Conservation (phyloP, 2,113 vertebrate species). For the Oenanthe oenanthe region DNA sequence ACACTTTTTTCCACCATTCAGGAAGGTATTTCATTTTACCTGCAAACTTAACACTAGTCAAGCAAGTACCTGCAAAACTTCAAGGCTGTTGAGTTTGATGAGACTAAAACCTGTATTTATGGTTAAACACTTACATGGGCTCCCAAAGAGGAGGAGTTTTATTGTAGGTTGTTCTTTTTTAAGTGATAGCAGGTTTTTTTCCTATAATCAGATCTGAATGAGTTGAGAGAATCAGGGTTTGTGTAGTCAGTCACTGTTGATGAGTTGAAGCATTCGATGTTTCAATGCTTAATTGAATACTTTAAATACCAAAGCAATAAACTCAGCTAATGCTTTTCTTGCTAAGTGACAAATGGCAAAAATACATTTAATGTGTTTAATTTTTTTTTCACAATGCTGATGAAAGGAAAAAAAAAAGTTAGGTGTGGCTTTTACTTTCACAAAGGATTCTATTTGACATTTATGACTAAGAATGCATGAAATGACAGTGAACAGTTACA, state of each 20-base stretch:
- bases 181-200: not conserved
- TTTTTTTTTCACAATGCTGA: not conserved
- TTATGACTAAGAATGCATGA: conserved; percentile 7
- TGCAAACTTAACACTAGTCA: not conserved
- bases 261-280: not conserved
- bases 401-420: not conserved
- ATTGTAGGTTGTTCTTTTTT: not conserved
- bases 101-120: not conserved
- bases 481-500: not conserved
- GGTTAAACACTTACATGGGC: not conserved
- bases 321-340: not conserved
- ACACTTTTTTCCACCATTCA: not conserved
- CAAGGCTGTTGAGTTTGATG: not conserved
- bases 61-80: not conserved
- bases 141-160: not conserved
- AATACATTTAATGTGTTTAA: not conserved
- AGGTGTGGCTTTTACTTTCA: not conserved
- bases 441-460: not conserved
- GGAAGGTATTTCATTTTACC: not conserved
- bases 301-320: not conserved
- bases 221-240: not conserved
- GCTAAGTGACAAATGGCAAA: not conserved
- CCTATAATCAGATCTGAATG: not conserved
- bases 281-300: not conserved
- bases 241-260: not conserved